phyloP scores from a whole-genome alignment of 30 jellyfish, hydroid and myxozoan species.

The Pseudorhiza aurosa region DNA sequence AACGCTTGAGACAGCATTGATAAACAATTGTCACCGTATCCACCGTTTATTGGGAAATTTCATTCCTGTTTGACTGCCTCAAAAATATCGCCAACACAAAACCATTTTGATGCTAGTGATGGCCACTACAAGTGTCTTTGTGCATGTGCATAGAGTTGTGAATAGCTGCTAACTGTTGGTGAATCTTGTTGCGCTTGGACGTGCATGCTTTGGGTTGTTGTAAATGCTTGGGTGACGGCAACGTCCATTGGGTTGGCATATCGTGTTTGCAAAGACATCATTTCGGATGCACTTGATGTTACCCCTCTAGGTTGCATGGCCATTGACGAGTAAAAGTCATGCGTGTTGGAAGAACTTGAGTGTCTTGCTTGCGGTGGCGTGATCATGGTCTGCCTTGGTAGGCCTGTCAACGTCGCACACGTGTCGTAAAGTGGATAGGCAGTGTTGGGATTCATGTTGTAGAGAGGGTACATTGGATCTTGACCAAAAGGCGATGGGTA shows the following conservation, averaged over 20 bases:
- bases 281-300: slow-evolving; percentile 71
- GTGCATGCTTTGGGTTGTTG: slow-evolving; percentile 83
- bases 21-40: slow-evolving; percentile 7
- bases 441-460: slow-evolving; percentile 88
- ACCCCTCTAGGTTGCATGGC: slow-evolving; percentile 84
- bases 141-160: slow-evolving; percentile 77
- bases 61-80: slow-evolving; percentile 4
- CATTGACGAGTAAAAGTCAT: slow-evolving; percentile 87
- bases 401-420: slow-evolving; percentile 55
- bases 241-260: slow-evolving; percentile 83
- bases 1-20: slow-evolving; percentile 1
- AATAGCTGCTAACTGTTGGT: slow-evolving; percentile 69
- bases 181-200: slow-evolving; percentile 66
- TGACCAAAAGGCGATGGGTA: slow-evolving; percentile 93
- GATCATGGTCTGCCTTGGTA: slow-evolving; percentile 88
- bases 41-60: background rate
- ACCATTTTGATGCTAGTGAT: background rate
- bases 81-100: slow-evolving; percentile 21
- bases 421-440: slow-evolving; percentile 87
- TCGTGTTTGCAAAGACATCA: slow-evolving; percentile 76
- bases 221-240: slow-evolving; percentile 78
- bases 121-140: slow-evolving; percentile 69
- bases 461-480: slow-evolving; percentile 97
- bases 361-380: slow-evolving; percentile 84
- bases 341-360: slow-evolving; percentile 64